Conservation (phyloP, 2,888 invertebrate species). For the Drosophila atroscutellata region DNA sequence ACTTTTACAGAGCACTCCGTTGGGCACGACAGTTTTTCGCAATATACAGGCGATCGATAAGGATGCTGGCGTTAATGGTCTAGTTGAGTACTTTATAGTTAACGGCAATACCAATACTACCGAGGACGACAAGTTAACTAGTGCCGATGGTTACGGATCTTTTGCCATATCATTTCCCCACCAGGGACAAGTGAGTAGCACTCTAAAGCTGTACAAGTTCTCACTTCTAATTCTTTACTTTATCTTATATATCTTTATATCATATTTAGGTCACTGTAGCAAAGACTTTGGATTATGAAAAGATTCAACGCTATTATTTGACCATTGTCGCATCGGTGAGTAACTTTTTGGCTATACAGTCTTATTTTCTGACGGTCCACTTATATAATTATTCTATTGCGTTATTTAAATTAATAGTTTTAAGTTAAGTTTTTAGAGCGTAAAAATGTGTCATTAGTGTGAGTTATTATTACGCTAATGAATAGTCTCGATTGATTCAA, state of each 20-base stretch:
- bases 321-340: conserved; percentile 95
- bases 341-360: conserved; percentile 66
- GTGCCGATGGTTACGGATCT: conserved; percentile 92
- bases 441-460: neutral
- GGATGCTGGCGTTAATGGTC: conserved; percentile 94
- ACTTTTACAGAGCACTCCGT: conserved; percentile 90
- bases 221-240: neutral
- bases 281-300: conserved; percentile 94
- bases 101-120: conserved; percentile 86
- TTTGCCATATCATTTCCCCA: conserved; percentile 95
- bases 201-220: neutral
- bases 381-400: neutral
- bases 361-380: neutral
- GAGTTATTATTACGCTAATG: neutral
- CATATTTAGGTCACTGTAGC: conserved; percentile 90
- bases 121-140: conserved; percentile 87
- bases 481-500: neutral
- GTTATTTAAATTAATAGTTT: neutral
- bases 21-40: conserved; percentile 94
- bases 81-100: conserved; percentile 94
- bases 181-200: conserved; percentile 89
- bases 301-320: conserved; percentile 93
- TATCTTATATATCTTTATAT: too few relatives aligned
- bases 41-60: conserved; percentile 92
- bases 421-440: neutral